A percentile compares a stretch with the other conserved stretches of the same genome.
Evolutionary conservation across 1,140 invertebrate genomes (phyloP).

Genomic region (Diuraphis noxia): DNA sequence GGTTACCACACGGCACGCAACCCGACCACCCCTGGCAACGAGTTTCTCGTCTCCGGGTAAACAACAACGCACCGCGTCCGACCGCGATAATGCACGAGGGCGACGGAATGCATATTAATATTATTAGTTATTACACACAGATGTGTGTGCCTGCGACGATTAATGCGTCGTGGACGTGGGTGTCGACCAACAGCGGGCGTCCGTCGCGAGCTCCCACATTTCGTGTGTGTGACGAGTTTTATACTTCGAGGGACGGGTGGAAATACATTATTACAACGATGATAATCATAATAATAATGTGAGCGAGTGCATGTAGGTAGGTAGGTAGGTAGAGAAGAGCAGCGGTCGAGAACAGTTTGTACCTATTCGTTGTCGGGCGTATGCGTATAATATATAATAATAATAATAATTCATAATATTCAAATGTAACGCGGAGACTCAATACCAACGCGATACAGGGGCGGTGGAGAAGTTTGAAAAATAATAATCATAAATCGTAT

Average conservation of each 20-base stretch:
- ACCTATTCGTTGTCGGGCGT: background rate
- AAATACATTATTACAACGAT: background rate
- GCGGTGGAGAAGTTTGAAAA: background rate
- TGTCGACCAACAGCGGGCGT: background rate
- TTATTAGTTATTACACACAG: background rate
- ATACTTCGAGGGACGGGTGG: constrained; percentile 31
- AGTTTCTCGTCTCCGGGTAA: constrained; percentile 9
- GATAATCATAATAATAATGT: background rate
- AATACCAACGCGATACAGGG: background rate
- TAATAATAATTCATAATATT: background rate
- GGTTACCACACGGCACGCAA: background rate
- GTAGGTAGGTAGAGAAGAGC: background rate
- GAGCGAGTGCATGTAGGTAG: background rate
- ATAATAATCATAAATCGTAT: constrained; percentile 23
- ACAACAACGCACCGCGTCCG: background rate
- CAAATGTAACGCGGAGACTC: background rate
- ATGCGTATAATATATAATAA: background rate
- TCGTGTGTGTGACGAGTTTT: background rate
- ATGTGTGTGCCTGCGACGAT: background rate
- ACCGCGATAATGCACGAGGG: background rate
- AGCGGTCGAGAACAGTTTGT: background rate
- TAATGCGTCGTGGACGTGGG: constrained; percentile 2
- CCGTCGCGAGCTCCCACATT: constrained; percentile 3
- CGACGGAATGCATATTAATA: background rate
- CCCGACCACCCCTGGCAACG: constrained; percentile 3